Percentiles rank a stretch among this genome's conserved stretches.
Evolutionary conservation across 1,140 invertebrate species (phyloP).

Genomic region (Pseudoatta argentina): DNA sequence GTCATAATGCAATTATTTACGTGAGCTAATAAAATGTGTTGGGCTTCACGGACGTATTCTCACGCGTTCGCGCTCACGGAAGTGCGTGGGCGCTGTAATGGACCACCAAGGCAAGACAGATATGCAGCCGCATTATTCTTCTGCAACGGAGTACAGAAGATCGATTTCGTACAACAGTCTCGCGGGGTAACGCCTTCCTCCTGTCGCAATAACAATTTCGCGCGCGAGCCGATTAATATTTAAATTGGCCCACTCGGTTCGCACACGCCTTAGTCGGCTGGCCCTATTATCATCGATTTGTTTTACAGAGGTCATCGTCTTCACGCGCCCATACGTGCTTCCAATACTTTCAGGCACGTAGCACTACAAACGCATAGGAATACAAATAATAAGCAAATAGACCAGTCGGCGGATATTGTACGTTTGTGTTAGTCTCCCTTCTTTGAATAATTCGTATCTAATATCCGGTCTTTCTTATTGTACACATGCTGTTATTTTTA

Average conservation of each 20-base stretch:
- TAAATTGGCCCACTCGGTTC: conserved; percentile 32
- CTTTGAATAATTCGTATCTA: conserved; percentile 6
- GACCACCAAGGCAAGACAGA: neutral
- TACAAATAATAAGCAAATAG: neutral
- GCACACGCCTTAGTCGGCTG: neutral
- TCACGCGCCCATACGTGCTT: neutral
- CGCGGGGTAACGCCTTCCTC: conserved; percentile 28
- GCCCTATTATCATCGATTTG: neutral
- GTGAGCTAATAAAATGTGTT: conserved; percentile 9
- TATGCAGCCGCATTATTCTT: neutral
- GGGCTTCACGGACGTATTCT: neutral
- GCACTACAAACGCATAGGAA: neutral
- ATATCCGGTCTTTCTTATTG: neutral
- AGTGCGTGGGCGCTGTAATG: conserved; percentile 32
- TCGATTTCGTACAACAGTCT: conserved; percentile 18
- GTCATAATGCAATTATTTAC: conserved; percentile 8
- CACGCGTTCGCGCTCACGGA: neutral
- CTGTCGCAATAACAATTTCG: conserved; percentile 49
- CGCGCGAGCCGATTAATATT: conserved; percentile 26
- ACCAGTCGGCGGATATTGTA: neutral
- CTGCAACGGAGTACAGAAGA: neutral
- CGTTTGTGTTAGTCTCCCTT: neutral
- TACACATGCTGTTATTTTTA: neutral
- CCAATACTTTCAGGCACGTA: conserved; percentile 4
- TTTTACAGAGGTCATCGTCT: conserved; percentile 7